phyloP scores from a whole-genome alignment of 2,113 vertebrate species.

The Helogale parvula region DNA sequence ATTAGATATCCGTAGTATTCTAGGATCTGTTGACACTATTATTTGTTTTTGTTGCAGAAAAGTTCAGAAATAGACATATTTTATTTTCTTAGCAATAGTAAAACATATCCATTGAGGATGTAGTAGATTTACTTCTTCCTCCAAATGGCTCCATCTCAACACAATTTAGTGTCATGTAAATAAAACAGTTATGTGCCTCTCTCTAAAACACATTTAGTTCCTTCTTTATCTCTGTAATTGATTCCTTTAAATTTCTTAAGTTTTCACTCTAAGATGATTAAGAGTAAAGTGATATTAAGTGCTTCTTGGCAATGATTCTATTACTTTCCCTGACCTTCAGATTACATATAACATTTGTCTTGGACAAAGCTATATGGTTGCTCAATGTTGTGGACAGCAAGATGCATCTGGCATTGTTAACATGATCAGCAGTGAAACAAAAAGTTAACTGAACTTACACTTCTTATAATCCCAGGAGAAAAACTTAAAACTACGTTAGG shows the following conservation, averaged over 20 bases:
- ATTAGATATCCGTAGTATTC: not conserved
- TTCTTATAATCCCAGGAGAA: slow-evolving; percentile 68
- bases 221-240: slow-evolving; percentile 42
- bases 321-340: slow-evolving; percentile 80
- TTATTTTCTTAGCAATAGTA: slow-evolving; percentile 14
- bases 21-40: not conserved
- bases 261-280: slow-evolving; percentile 73
- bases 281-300: slow-evolving; percentile 77
- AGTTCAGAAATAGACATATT: not conserved
- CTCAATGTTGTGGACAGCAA: slow-evolving; percentile 69
- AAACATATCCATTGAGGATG: not conserved
- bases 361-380: slow-evolving; percentile 65
- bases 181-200: not conserved
- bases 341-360: slow-evolving; percentile 79
- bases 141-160: not conserved
- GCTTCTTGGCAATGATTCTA: slow-evolving; percentile 70
- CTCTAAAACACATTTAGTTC: not conserved
- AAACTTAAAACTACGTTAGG: slow-evolving; percentile 64
- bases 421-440: slow-evolving; percentile 76
- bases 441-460: slow-evolving; percentile 76
- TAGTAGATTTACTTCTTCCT: not conserved
- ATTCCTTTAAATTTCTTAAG: slow-evolving; percentile 70
- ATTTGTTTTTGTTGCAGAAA: not conserved
- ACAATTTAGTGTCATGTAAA: not conserved
- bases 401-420: slow-evolving; percentile 77